Conservation (phyloP, 64 coral and sea anemone genomes). For the Exaiptasia diaphana region DNA sequence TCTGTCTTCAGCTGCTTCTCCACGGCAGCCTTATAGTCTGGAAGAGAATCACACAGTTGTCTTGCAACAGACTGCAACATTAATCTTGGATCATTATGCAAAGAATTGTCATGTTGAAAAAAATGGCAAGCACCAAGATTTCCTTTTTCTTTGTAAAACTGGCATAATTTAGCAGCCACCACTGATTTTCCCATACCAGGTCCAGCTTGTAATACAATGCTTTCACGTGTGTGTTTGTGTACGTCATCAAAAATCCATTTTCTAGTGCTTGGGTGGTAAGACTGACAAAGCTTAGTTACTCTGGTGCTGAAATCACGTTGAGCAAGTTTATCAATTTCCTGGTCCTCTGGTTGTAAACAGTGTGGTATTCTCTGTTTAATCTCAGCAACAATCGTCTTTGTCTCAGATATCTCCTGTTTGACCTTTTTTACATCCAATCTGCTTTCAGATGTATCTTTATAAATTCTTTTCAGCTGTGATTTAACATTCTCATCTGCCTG, state of each 20-base stretch:
- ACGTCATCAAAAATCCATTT: slow-evolving; percentile 1
- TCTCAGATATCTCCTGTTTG: too few relatives aligned
- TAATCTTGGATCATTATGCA: slow-evolving; percentile 25
- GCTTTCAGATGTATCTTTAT: too few relatives aligned
- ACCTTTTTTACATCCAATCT: too few relatives aligned
- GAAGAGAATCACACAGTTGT: slow-evolving; percentile 26
- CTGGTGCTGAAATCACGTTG: background rate
- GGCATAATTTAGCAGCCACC: slow-evolving; percentile 37
- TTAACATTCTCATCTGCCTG: too few relatives aligned
- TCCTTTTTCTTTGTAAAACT: slow-evolving; percentile 2
- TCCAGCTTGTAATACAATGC: too few relatives aligned
- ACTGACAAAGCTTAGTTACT: background rate
- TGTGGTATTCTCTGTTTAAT: too few relatives aligned
- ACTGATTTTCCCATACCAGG: slow-evolving; percentile 66
- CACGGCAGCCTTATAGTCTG: slow-evolving; percentile 8
- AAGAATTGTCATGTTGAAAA: slow-evolving; percentile 48
- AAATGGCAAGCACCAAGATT: slow-evolving; percentile 58
- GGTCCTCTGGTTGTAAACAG: too few relatives aligned
- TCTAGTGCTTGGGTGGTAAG: background rate
- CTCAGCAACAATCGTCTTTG: too few relatives aligned
- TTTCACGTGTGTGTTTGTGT: too few relatives aligned
- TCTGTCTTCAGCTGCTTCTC: slow-evolving; percentile 19
- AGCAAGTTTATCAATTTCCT: background rate
- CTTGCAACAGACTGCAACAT: slow-evolving; percentile 63
- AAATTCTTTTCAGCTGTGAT: too few relatives aligned